phyloP scores from a whole-genome alignment of 1,140 invertebrate genomes.

The Aradophagus sp. region DNA sequence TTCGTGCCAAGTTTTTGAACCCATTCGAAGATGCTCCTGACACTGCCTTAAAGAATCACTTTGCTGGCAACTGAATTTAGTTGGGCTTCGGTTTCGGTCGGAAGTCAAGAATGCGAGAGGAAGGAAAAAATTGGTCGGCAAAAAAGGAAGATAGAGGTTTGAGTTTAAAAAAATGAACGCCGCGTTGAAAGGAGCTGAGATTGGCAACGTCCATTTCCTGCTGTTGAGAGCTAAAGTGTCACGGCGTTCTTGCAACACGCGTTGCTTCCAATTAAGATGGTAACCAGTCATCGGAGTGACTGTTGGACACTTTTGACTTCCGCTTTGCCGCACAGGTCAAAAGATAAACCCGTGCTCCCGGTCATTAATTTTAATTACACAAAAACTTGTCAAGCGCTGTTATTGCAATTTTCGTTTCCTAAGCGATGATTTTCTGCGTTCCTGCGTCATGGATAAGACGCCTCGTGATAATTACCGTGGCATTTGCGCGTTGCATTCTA shows the following conservation, averaged over 20 bases:
- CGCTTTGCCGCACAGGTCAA: slow-evolving; percentile 52
- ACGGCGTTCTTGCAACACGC: slow-evolving; percentile 47
- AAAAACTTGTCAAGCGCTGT: slow-evolving; percentile 53
- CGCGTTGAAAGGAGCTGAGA: slow-evolving; percentile 43
- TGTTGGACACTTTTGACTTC: slow-evolving; percentile 57
- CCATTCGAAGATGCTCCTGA: too few species aligned
- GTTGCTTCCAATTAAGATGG: slow-evolving; percentile 67
- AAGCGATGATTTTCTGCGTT: too few species aligned
- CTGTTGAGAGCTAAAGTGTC: slow-evolving; percentile 39
- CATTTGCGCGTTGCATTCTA: slow-evolving; percentile 29
- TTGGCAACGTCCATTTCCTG: slow-evolving; percentile 55
- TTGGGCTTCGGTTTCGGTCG: neutral
- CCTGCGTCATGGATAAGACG: slow-evolving; percentile 37
- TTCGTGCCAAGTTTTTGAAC: too few species aligned
- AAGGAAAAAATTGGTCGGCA: neutral
- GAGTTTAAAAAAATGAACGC: too few species aligned
- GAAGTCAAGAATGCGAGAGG: neutral
- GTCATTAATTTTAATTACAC: slow-evolving; percentile 58
- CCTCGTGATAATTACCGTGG: slow-evolving; percentile 46
- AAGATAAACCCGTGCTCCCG: slow-evolving; percentile 42
- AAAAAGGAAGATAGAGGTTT: slow-evolving; percentile 7
- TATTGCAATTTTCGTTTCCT: slow-evolving; percentile 41
- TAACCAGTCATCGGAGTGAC: slow-evolving; percentile 61
- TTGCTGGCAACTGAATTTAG: too few species aligned
- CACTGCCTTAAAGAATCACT: too few species aligned